Percentiles rank a stretch among this genome's conserved stretches.
Evolutionary conservation across 2,797 vertebrate genomes (phyloP).

Genomic region (Sebastes variabilis): DNA sequence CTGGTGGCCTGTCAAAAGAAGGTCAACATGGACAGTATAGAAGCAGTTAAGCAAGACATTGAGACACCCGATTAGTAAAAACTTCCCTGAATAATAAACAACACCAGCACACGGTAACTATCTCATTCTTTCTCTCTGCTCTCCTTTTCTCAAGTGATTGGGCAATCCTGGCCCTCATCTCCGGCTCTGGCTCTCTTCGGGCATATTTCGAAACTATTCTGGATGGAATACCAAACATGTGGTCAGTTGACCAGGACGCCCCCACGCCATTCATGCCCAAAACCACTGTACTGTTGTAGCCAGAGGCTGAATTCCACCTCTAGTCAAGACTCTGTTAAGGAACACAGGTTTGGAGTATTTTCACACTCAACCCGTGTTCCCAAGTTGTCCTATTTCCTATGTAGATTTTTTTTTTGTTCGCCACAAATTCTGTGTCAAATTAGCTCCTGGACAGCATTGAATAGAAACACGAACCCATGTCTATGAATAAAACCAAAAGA

Average conservation of each 20-base stretch:
- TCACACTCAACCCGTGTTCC: background rate
- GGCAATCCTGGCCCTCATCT: slow-evolving; percentile 52
- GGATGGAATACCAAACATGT: slow-evolving; percentile 69
- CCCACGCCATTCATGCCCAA: slow-evolving; percentile 63
- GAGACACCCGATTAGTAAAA: background rate
- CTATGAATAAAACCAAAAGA: background rate
- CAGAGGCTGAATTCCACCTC: slow-evolving; percentile 59
- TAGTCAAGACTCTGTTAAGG: slow-evolving; percentile 21
- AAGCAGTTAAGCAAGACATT: background rate
- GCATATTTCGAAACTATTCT: slow-evolving; percentile 65
- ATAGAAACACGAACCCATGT: slow-evolving; percentile 5
- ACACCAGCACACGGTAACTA: background rate
- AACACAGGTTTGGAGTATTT: slow-evolving; percentile 21
- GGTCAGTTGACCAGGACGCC: slow-evolving; percentile 66
- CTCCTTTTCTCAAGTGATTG: slow-evolving; percentile 47
- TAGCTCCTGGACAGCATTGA: background rate
- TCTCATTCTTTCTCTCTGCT: slow-evolving; percentile 10
- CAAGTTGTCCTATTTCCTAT: background rate
- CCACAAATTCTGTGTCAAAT: slow-evolving; percentile 17
- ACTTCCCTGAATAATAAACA: slow-evolving; percentile 1
- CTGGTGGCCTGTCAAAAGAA: background rate
- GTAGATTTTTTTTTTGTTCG: slow-evolving; percentile 15
- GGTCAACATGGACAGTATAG: slow-evolving; percentile 3
- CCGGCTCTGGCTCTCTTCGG: slow-evolving; percentile 34
- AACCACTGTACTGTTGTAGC: slow-evolving; percentile 58